phyloP scores from a whole-genome alignment of 2,888 invertebrate genomes.

The Drosophila subquinaria region DNA sequence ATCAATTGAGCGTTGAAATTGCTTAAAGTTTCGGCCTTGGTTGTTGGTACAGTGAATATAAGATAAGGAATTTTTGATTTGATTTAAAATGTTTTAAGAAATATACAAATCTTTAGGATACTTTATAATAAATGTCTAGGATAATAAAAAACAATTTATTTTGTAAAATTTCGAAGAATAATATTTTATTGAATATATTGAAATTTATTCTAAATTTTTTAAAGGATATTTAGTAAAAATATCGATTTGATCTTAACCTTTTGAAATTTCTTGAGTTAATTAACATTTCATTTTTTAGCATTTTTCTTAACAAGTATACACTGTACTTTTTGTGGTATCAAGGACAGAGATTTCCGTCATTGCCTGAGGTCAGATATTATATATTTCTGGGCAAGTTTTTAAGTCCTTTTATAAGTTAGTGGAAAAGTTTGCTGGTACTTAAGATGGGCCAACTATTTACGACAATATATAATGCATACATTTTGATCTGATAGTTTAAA shows the following conservation, averaged over 20 bases:
- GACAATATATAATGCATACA: not conserved
- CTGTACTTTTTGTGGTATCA: constrained; percentile 1
- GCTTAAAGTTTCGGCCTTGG: constrained; percentile 14
- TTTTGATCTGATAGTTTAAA: not conserved
- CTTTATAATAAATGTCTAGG: too few relatives aligned
- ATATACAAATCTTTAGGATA: not conserved
- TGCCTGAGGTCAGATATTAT: not conserved
- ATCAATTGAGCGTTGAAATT: constrained; percentile 59
- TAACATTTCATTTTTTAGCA: too few relatives aligned
- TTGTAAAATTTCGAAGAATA: too few relatives aligned
- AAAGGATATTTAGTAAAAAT: too few relatives aligned
- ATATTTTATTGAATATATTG: too few relatives aligned
- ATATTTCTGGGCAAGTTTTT: constrained; percentile 13
- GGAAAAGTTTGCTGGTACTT: constrained; percentile 5
- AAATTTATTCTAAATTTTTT: too few relatives aligned
- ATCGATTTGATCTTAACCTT: too few relatives aligned
- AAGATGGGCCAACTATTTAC: constrained; percentile 4
- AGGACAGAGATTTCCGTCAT: not conserved
- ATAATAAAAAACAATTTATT: too few relatives aligned
- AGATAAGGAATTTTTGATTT: not conserved
- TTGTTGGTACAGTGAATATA: constrained; percentile 5
- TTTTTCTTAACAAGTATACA: not conserved
- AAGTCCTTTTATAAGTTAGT: not conserved
- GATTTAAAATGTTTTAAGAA: not conserved
- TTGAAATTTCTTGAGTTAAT: too few relatives aligned